Evolutionary conservation across 2,797 vertebrate genomes (phyloP).

Genomic region (Macropodus opercularis): DNA sequence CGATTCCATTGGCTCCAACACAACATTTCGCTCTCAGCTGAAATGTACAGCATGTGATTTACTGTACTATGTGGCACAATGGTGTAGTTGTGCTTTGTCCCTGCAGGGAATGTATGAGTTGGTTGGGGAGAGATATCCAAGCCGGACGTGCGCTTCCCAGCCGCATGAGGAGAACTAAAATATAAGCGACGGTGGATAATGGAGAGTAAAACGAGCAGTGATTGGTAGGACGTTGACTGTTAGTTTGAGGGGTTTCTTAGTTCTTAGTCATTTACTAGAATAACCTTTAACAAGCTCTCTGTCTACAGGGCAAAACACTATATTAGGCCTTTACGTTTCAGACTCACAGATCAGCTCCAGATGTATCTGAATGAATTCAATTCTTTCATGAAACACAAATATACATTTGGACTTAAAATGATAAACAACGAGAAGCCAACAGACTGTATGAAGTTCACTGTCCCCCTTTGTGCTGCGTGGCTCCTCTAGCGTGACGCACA

Average conservation of each 20-base stretch:
- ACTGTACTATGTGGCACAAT: slow-evolving; percentile 65
- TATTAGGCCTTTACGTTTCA: slow-evolving; percentile 48
- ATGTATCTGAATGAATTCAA: slow-evolving; percentile 60
- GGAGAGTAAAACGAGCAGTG: slow-evolving; percentile 46
- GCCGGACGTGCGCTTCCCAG: slow-evolving; percentile 50
- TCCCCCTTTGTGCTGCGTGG: slow-evolving; percentile 63
- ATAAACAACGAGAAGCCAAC: slow-evolving; percentile 76
- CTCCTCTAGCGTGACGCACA: slow-evolving; percentile 60
- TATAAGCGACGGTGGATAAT: slow-evolving; percentile 31
- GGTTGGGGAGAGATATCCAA: slow-evolving; percentile 52
- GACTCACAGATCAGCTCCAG: slow-evolving; percentile 66
- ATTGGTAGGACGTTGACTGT: slow-evolving; percentile 38
- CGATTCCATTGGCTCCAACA: slow-evolving; percentile 56
- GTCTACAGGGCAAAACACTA: slow-evolving; percentile 47
- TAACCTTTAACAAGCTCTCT: slow-evolving; percentile 53
- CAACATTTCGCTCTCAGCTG: slow-evolving; percentile 50
- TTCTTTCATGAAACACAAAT: slow-evolving; percentile 69
- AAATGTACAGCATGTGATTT: slow-evolving; percentile 75
- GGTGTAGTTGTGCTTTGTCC: slow-evolving; percentile 72
- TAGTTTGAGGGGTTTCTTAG: slow-evolving; percentile 38
- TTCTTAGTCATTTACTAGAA: slow-evolving; percentile 51
- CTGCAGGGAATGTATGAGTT: slow-evolving; percentile 59
- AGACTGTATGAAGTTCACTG: slow-evolving; percentile 59
- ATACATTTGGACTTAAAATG: slow-evolving; percentile 62
- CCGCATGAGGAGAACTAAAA: slow-evolving; percentile 29